Base-by-base conservation (phyloP, 64 coral and sea anemone species). In the Montipora sp. region DNA sequence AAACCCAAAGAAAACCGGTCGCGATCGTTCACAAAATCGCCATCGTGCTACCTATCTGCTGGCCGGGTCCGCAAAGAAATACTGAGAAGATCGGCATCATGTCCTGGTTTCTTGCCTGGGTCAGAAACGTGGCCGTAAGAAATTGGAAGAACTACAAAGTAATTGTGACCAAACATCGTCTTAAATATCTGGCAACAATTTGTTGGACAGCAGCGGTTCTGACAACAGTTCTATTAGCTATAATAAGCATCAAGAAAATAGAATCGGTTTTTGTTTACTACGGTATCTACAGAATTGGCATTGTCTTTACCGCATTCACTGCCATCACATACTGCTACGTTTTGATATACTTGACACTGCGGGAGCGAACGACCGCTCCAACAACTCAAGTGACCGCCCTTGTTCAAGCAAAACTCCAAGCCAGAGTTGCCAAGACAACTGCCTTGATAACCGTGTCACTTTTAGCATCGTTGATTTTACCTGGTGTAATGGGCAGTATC, bases 141-240 rank as follows among this genome's bases (percentile, higher is more conserved):
- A 82, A 63, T 19, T 82, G 79, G 79, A 65, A 12, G 79, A 53
- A 82, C 79, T 82, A 82, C 12, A 82, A 82, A 22, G 22, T 43
- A 7, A 82, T 82, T 13, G 21, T 63, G 53, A 82, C 79, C 27
- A 82, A 61, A 44, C 3, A 13, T 15, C 79, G 79, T 9, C 79
- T 82, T 60, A 61, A 61, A 60, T 59, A 18, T 3, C 3, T 82
- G 5, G 10, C 79, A 60, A 63, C 18, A 60, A 11, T 7, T 19
- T 22, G 21, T 43, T 82, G 79, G 79, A 13, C 55, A 9, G 22
- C 55, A 5, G 79, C 57, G 2, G 20, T 63, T 43, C 8, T 63
- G 10, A 15, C 53, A 15, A 7, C 10, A 5, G 0, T 61, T 2
- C 21, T 23, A 14, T 3, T 0, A 3, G 13, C 13, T 8, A 44